These are phyloP conservation scores for Drymonia ruficornis DNA, from an alignment of 2,888 invertebrate genomes.

Conservation along the genomic window DNA sequence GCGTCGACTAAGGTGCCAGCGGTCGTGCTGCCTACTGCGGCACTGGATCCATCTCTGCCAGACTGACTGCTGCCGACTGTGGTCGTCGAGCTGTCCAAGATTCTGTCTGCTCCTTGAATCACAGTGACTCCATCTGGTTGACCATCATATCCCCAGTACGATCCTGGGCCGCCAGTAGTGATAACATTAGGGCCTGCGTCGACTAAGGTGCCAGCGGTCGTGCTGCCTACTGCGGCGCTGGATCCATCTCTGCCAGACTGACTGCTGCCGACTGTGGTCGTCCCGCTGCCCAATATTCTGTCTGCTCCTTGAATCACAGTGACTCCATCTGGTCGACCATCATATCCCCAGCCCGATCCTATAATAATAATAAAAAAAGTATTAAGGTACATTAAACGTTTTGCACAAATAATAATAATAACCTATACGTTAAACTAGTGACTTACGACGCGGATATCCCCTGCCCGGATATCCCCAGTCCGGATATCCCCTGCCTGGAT, in stretches of 20 bases:
- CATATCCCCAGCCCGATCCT: background rate
- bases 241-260: background rate
- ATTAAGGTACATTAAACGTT: too few relatives aligned
- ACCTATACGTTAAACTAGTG: too few relatives aligned
- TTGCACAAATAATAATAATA: too few relatives aligned
- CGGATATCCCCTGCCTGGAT: background rate
- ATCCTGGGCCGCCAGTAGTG: too few relatives aligned
- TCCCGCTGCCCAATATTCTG: background rate
- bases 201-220: background rate
- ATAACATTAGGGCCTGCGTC: too few relatives aligned
- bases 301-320: too few relatives aligned
- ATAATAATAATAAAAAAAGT: too few relatives aligned
- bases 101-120: background rate
- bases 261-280: slow-evolving; percentile 1
- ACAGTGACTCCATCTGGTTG: background rate
- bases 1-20: background rate
- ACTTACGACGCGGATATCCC: too few relatives aligned
- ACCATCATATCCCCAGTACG: too few relatives aligned
- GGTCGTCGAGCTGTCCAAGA: background rate
- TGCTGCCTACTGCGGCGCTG: background rate
- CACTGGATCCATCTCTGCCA: background rate
- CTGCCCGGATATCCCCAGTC: too few relatives aligned
- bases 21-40: too few relatives aligned
- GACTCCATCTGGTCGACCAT: background rate
- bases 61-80: background rate